Base-by-base conservation (phyloP, 2,888 invertebrate species). In the Helicoverpa assulta region DNA sequence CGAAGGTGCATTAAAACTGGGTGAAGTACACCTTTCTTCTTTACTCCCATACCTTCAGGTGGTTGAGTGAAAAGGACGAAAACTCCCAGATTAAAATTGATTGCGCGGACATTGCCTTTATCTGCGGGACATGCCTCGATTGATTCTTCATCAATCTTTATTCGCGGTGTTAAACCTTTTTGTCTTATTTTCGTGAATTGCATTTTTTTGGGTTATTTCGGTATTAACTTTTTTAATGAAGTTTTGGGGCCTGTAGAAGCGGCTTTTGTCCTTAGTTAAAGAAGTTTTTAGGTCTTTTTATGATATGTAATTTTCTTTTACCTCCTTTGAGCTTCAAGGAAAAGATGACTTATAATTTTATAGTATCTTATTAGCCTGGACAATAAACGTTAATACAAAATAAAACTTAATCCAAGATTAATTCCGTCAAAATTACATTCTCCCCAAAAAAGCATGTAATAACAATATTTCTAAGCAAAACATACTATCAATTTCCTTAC, bases 91-190 rank as follows among this genome's bases (percentile, higher is more conserved):
- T 95, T 95, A 95, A 95, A 95, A 95, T 95, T 95, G 95, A 95
- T 95, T 93, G 94, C 89, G 84, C 86, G 92, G 93, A 91, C 93
- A 90, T 90, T 88, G 87, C 89, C 89, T 92, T 92, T 94, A 92
- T 93, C 92, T 92, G 89, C 81, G 91, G 90, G 92, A 92, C 92
- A 90, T 86, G 91, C 81, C 85, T 84, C 93, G 94, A 95, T 95
- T 95, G 95, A 95, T 95, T 95, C 92, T 90, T 90, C 94, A 94
- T 95, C 94, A 95, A 95, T 95, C 95, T 95, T 95, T 93, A 94
- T 95, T 94, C 91, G 90, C 89, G 87, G 88, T 86, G 89, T 90
- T 92, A 90, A 90, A 74, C 65, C 88, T 90, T 87, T 88, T 90
- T 90, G 89, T 91, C 88, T 70, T 88, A 84, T 78, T 87, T 85